Evolutionary conservation across 2,113 vertebrate genomes (phyloP).

Genomic region (Calypte anna): DNA sequence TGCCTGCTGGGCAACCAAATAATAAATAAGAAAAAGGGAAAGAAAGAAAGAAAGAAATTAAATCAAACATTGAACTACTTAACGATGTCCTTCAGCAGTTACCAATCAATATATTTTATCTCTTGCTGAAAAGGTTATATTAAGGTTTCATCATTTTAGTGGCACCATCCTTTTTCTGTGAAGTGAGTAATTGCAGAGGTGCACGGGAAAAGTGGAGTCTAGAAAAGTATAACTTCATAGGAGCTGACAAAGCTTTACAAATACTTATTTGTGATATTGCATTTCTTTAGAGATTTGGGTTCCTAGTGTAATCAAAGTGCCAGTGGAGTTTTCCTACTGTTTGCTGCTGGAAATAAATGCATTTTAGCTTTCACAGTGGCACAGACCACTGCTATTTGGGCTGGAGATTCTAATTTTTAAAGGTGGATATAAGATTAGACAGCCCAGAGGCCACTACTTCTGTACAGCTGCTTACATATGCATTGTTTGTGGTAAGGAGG

Average conservation of each 20-base stretch:
- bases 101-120: constrained; percentile 81
- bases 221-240: constrained; percentile 33
- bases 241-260: constrained; percentile 53
- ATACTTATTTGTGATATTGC: constrained; percentile 28
- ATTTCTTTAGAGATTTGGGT: constrained; percentile 56
- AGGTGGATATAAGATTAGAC: constrained; percentile 18
- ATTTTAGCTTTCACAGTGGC: constrained; percentile 39
- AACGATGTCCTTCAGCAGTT: constrained; percentile 76
- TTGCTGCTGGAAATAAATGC: constrained; percentile 45
- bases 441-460: neutral
- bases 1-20: constrained; percentile 70
- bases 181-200: constrained; percentile 34
- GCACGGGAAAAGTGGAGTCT: constrained; percentile 6
- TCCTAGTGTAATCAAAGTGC: constrained; percentile 36
- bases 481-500: neutral
- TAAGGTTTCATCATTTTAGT: constrained; percentile 71
- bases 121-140: constrained; percentile 75
- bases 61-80: constrained; percentile 68
- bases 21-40: constrained; percentile 67
- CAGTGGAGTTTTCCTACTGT: constrained; percentile 31
- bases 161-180: constrained; percentile 13
- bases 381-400: neutral
- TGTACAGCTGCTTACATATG: neutral
- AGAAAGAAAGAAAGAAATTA: neutral
- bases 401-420: constrained; percentile 39